Evolutionary conservation across 2,797 vertebrate species (phyloP), one percentile per base, ranked within the genome.

Genomic region (Pelochelys cantorii): DNA sequence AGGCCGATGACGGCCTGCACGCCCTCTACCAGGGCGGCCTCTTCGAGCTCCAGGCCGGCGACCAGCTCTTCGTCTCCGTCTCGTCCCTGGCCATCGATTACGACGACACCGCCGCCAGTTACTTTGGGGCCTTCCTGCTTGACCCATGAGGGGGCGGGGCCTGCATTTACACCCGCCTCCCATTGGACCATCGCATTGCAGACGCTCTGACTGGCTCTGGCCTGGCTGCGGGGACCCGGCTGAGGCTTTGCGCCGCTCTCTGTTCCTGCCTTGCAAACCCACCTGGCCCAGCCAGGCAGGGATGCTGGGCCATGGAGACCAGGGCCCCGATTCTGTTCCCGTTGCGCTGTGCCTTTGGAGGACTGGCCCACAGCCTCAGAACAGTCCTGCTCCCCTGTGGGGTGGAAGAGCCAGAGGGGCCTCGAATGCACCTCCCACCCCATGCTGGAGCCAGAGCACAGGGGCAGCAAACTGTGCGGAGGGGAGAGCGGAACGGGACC

Each of bases 21-120:
- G 98, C 99, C 0, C 98, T 99, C 93, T 99, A 99, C 98, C 99
- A 99, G 97, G 99, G 99, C 0, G 99, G 99, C 0, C 98, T 99
- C n/a, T 99, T 99, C 2, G 98, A 99, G 94, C 98, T 99, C 88
- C 97, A 97, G 37, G 98, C 98, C 0, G 99, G 99, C 0, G 99
- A 99, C 0, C 98, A 99, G 97, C 98, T 99, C 93, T 99, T 99
- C 0, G 98, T 99, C 75, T 99, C 99, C 0, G 98, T 99, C 48
- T 99, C 98, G 3, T 99, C 98, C 8, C 97, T 98, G 31, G 98
- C 97, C 34, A 98, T 99, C 92, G 97, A 99, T 78, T 98, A 98
- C 59, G 97, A 97, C 0, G 98, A 99, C 0, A 98, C 98, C 0
- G 98, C 98, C 1, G 98, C 98, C 96, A 99, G 98, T 93, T 99